Percentiles rank a stretch among this genome's conserved stretches.
These are phyloP conservation scores for Diadumene lineata DNA, from an alignment of 92 coral and sea anemone genomes.

Conservation along the genomic window DNA sequence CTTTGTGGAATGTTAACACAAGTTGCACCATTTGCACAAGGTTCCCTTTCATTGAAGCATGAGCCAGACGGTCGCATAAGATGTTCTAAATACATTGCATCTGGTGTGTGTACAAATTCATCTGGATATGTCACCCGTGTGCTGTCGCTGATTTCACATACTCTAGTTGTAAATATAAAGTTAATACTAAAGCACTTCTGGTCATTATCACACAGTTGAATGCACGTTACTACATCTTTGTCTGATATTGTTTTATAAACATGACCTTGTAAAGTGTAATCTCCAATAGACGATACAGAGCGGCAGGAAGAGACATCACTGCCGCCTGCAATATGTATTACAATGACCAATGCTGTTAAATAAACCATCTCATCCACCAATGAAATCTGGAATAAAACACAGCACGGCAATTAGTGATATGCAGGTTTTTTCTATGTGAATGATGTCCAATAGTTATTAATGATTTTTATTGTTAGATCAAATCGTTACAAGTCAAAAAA, in stretches of 20 bases:
- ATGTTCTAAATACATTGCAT: conserved; percentile 65
- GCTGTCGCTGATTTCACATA: conserved; percentile 64
- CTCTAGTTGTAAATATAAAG: conserved; percentile 46
- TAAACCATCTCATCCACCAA: neutral
- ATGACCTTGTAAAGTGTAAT: conserved; percentile 52
- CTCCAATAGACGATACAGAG: conserved; percentile 54
- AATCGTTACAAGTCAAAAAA: too few species aligned
- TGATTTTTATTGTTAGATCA: too few species aligned
- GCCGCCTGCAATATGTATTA: neutral
- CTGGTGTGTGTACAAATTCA: conserved; percentile 36
- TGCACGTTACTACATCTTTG: conserved; percentile 57
- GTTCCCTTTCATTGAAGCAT: conserved; percentile 41
- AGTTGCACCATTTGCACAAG: conserved; percentile 56
- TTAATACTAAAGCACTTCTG: conserved; percentile 65
- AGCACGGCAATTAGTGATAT: too few species aligned
- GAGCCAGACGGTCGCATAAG: conserved; percentile 69
- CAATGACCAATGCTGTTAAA: neutral
- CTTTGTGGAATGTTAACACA: conserved; percentile 57
- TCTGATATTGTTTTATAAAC: conserved; percentile 43
- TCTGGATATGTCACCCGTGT: conserved; percentile 50
- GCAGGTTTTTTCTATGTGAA: too few species aligned
- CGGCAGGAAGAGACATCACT: conserved; percentile 12
- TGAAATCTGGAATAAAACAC: neutral
- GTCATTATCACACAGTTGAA: conserved; percentile 61
- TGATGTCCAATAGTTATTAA: too few species aligned